Base-by-base conservation (phyloP, 2,113 vertebrate species). In the Osmerus mordax region DNA sequence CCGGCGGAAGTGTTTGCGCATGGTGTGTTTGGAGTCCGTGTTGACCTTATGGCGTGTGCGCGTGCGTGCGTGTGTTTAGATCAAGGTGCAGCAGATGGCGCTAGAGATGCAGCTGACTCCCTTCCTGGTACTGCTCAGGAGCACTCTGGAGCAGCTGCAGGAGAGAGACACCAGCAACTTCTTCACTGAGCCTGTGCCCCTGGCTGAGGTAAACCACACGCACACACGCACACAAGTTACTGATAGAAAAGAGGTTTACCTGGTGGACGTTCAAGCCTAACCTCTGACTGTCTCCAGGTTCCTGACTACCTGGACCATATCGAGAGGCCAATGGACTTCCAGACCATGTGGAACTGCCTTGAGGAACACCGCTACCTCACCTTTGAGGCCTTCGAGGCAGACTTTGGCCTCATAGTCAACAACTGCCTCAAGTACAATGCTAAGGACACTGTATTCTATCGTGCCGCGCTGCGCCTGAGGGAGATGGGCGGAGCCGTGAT, bases 351-450 rank as follows among this genome's bases (percentile, higher is more conserved):
- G 89, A 94, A 94, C 81, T 93, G 95, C 77, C 89, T 99, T 79
- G 97, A 99, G 86, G 94, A 94, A 60, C 96, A 98, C 81, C 94
- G 92, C 82, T 99, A 99, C 88, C 92, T 96, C 90, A 98, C 94
- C 71, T 97, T 99, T 0, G 96, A 99, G 16, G 93, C 95, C 65
- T 99, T 99, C 71, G 97, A 99, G 89, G 92, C 93, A 6, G 96
- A 99, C 92, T 99, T 99, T 80, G 95, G 96, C 79, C 93, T 98
- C 74, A 99, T 99, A 7, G 95, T 99, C 83, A 98, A 94, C 93
- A 99, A 99, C 89, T 99, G 97, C 87, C 93, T 98, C 86, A 98
- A 99, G 86, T 99, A 98, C 89, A 99, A 99, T 5, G 95, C 97
- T 90, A 99, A 99, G 94, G 97, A 99, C 89, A 99, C 97, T 0